Evolutionary conservation across 2,113 vertebrate genomes (phyloP), one percentile per base, ranked within the genome.

Genomic region (Notarius quadriscutis): DNA sequence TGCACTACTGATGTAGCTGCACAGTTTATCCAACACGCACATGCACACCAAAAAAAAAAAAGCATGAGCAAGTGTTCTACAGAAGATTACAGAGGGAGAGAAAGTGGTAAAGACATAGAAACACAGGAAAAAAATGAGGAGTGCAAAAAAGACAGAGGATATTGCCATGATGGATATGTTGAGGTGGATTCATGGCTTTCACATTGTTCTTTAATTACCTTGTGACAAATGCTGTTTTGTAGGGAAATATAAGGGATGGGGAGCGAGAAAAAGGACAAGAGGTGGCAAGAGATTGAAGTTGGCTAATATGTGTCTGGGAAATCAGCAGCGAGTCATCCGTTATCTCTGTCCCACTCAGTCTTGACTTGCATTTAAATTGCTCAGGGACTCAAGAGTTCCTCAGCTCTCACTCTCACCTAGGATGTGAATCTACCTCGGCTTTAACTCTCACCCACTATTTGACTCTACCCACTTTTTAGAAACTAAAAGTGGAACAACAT

Each of bases 341-440:
- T 93, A 93, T 92, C 88, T 86, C 30, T 63, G 92, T 87, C 83
- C 90, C 84, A 91, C 91, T 92, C 88, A 51, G 79, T 83, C 60
- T 86, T 71, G 77, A 90, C 93, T 94, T 92, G 87, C 91, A 92
- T 93, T 88, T 91, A 95, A 95, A 95, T 95, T 95, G 95, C 93
- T 95, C 89, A 92, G 93, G 94, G 94, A 94, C 92, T 93, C 93
- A 84, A 92, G 92, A 91, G 91, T 91, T 93, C 92, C 74, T 92
- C 89, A 81, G 89, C 91, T 91, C 91, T 87, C 78, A 55, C 84
- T 87, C 91, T 93, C 95, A 94, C 94, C 90, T 93, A 94, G 94
- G 94, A 95, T 90, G 41, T 50, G 34, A 74, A 51, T 6, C 72
- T n/a, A 85, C 84, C 55, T 27, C 63, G 57, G 34, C 41, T 58